Conservation (phyloP, 2,888 invertebrate genomes). For the Slavum lentiscoides region DNA sequence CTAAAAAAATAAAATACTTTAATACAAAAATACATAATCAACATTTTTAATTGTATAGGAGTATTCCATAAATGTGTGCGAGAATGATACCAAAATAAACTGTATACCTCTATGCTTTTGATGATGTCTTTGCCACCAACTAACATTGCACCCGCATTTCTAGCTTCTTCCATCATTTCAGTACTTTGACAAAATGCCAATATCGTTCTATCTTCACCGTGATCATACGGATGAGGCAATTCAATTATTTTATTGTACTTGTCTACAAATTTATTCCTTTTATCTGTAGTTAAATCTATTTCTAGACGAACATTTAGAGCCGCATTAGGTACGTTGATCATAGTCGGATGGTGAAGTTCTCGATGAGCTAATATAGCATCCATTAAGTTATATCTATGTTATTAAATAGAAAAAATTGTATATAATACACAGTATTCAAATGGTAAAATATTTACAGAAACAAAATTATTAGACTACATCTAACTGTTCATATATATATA, state of each 20-base stretch:
- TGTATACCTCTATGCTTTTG: conserved; percentile 71
- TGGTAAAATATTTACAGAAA: not conserved
- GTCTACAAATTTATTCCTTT: conserved; percentile 72
- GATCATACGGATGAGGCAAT: conserved; percentile 72
- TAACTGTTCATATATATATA: no score
- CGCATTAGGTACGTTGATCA: conserved; percentile 77
- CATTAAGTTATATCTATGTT: conserved; percentile 62
- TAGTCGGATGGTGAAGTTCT: conserved; percentile 80
- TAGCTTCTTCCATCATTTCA: conserved; percentile 66
- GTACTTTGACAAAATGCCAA: conserved; percentile 75
- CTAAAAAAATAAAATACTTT: conserved; percentile 59
- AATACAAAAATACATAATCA: no score
- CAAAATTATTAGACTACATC: not conserved
- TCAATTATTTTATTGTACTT: conserved; percentile 70
- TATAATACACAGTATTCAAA: not conserved
- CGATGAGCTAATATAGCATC: conserved; percentile 79
- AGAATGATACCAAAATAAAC: not conserved
- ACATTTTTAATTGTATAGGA: no score
- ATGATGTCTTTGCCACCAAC: conserved; percentile 76
- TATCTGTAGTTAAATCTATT: conserved; percentile 76
- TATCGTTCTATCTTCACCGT: conserved; percentile 70
- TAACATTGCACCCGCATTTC: conserved; percentile 72
- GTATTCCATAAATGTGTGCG: no score
- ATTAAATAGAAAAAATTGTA: not conserved
- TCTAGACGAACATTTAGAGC: conserved; percentile 73